Evolutionary conservation across 2,113 vertebrate species (phyloP).

Genomic region (Leiothrix lutea): DNA sequence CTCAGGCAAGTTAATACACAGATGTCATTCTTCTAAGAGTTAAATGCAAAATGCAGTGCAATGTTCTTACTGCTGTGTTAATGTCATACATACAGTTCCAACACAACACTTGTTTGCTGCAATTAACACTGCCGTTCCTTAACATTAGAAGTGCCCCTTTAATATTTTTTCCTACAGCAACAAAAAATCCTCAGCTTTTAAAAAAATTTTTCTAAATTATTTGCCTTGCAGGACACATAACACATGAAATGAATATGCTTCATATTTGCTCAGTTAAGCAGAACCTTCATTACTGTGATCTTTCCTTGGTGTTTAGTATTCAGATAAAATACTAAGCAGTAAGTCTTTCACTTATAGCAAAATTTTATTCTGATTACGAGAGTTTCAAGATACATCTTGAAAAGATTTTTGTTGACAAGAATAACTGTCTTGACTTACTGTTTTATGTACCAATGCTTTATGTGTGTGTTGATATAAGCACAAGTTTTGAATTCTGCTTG

Average conservation of each 20-base stretch:
- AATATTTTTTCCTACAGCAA: slow-evolving; percentile 1
- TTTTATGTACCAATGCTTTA: slow-evolving; percentile 45
- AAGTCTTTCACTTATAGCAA: slow-evolving; percentile 56
- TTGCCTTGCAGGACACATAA: slow-evolving; percentile 55
- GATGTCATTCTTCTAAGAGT: not conserved
- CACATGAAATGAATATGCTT: slow-evolving; percentile 38
- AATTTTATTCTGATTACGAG: slow-evolving; percentile 69
- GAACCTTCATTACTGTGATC: slow-evolving; percentile 20
- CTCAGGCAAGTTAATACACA: not conserved
- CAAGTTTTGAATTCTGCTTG: slow-evolving; percentile 41
- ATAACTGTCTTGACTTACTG: slow-evolving; percentile 56
- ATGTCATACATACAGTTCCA: not conserved
- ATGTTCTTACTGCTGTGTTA: not conserved
- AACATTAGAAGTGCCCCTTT: not conserved
- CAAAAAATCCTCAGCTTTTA: slow-evolving; percentile 17
- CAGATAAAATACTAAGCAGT: slow-evolving; percentile 62
- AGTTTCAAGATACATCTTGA: slow-evolving; percentile 60
- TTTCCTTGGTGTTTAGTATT: not conserved
- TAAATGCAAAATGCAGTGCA: not conserved
- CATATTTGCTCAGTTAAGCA: slow-evolving; percentile 23
- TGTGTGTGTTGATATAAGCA: slow-evolving; percentile 60
- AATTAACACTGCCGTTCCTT: slow-evolving; percentile 18
- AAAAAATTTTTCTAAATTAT: slow-evolving; percentile 19
- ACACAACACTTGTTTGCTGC: not conserved
- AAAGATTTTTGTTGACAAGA: slow-evolving; percentile 54